These are phyloP conservation scores for Ochropacha duplaris DNA, from an alignment of 2,888 invertebrate genomes.

Conservation along the genomic window DNA sequence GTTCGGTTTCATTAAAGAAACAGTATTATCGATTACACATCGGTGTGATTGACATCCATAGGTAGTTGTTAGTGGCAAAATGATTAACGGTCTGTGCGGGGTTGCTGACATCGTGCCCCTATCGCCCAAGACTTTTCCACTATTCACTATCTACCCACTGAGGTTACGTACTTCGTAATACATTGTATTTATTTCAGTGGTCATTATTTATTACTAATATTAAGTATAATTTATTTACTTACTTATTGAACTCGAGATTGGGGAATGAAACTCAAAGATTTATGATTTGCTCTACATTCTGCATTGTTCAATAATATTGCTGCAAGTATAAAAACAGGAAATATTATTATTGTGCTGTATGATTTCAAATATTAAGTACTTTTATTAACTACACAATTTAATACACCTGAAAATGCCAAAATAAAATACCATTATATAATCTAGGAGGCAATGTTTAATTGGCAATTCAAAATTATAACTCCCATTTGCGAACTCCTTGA, in stretches of 20 bases:
- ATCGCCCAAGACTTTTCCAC: conserved; percentile 32
- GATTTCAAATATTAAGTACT: no score
- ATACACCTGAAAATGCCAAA: background rate
- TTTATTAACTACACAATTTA: no score
- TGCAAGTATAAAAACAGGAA: no score
- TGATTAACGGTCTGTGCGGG: conserved; percentile 26
- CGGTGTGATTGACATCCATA: conserved; percentile 25
- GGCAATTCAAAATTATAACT: conserved; percentile 24
- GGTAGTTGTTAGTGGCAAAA: conserved; percentile 19
- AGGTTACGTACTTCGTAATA: conserved; percentile 12
- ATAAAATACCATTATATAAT: background rate
- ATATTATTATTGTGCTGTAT: no score
- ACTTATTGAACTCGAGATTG: no score
- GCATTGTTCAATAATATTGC: background rate
- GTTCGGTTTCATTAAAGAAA: conserved; percentile 3
- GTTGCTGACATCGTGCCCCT: conserved; percentile 28
- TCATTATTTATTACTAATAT: conserved; percentile 12
- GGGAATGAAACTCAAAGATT: no score
- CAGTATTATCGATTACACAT: conserved; percentile 12
- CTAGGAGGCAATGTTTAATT: background rate
- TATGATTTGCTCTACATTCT: background rate
- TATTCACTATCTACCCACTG: conserved; percentile 20
- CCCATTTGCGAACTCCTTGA: conserved; percentile 11
- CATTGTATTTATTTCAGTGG: background rate
- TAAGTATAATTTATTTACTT: background rate